phyloP scores from a whole-genome alignment of 1,140 invertebrate species.

The Formica selysi region DNA sequence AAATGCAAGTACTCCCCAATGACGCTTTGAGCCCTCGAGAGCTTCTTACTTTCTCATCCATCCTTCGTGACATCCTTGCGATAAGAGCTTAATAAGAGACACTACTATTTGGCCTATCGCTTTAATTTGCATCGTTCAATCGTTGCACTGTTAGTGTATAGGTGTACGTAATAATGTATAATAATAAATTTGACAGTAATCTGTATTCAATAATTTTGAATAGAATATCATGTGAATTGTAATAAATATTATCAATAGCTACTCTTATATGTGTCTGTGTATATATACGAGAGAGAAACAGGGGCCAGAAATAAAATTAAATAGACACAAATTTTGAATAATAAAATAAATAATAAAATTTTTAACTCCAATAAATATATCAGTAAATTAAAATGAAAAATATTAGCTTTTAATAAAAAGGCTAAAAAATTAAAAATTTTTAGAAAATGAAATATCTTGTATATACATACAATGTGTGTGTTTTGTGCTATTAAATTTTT shows the following conservation, averaged over 20 bases:
- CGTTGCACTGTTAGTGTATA: neutral
- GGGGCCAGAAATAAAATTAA: neutral
- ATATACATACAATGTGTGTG: neutral
- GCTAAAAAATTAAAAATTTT: neutral
- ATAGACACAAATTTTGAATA: neutral
- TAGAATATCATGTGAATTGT: neutral
- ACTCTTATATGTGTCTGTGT: no score
- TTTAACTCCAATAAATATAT: neutral
- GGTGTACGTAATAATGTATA: no score
- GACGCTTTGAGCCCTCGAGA: conserved; percentile 62
- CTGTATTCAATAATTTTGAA: neutral
- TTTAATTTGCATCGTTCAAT: conserved; percentile 20
- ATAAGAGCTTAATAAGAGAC: neutral
- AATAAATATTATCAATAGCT: neutral
- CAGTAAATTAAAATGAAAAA: neutral
- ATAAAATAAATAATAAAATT: neutral
- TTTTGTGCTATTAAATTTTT: neutral
- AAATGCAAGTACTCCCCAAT: conserved; percentile 35
- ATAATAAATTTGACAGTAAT: neutral
- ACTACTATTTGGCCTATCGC: neutral
- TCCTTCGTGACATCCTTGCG: conserved; percentile 10
- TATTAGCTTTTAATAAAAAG: no score
- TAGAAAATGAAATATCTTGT: neutral
- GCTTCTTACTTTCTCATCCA: conserved; percentile 51
- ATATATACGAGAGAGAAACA: no score